These are phyloP conservation scores for Arvicola amphibius DNA, from an alignment of 2,797 vertebrate genomes.

Conservation along the genomic window DNA sequence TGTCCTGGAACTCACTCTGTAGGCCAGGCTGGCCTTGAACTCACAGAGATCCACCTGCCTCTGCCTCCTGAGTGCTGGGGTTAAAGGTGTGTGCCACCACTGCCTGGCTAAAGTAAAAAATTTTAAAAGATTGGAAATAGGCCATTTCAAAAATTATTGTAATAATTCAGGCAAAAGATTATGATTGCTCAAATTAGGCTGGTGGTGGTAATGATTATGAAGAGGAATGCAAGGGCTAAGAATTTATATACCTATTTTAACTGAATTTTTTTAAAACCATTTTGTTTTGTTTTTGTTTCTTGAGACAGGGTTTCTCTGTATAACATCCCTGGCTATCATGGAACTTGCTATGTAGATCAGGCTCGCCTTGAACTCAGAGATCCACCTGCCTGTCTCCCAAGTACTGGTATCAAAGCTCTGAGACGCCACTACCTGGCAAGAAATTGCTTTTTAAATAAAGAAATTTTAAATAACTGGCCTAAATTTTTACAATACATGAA, in stretches of 20 bases:
- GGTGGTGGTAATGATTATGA: background rate
- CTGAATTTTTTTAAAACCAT: background rate
- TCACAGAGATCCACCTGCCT: no score
- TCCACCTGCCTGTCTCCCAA: background rate
- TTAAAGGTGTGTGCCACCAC: no score
- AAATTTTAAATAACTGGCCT: conserved; percentile 1
- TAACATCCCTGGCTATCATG: background rate
- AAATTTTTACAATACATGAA: conserved; percentile 5
- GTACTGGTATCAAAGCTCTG: background rate
- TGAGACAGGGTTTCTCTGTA: background rate
- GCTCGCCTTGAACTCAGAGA: background rate
- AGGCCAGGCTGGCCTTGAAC: no score
- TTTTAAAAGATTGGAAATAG: background rate
- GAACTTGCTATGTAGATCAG: background rate
- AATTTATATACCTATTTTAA: background rate
- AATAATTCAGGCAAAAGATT: background rate
- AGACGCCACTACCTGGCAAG: background rate
- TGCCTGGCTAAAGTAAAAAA: background rate
- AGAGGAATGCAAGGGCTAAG: background rate
- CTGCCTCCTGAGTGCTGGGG: no score
- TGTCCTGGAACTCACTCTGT: no score
- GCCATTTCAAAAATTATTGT: conserved; percentile 33
- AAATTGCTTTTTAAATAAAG: background rate
- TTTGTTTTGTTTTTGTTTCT: background rate
- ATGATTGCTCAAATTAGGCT: background rate